phyloP scores from a whole-genome alignment of 1,140 invertebrate species.

The Agrilus planipennis region DNA sequence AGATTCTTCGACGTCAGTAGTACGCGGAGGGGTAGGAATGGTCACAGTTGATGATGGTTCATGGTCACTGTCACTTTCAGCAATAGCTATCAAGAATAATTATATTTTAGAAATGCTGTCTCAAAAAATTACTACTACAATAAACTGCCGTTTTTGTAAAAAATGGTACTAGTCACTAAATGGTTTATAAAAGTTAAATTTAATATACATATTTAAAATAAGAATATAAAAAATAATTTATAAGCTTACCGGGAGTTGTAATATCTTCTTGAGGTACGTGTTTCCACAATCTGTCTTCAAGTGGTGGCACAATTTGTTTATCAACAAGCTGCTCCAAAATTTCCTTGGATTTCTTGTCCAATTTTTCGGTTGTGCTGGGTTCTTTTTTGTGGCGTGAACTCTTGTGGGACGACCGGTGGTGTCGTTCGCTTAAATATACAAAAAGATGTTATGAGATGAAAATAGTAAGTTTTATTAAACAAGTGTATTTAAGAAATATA shows the following conservation, averaged over 20 bases:
- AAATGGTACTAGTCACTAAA: too few relatives aligned
- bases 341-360: constrained; percentile 32
- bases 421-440: constrained; percentile 8
- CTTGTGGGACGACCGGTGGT: constrained; percentile 30
- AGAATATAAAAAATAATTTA: too few relatives aligned
- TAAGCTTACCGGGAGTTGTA: too few relatives aligned
- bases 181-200: too few relatives aligned
- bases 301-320: constrained; percentile 32
- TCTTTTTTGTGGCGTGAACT: constrained; percentile 32
- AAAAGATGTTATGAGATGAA: too few relatives aligned
- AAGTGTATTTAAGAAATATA: too few relatives aligned
- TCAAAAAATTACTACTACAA: too few relatives aligned
- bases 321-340: constrained; percentile 32
- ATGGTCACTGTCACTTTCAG: constrained; percentile 46
- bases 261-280: constrained; percentile 36
- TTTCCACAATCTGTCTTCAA: constrained; percentile 31
- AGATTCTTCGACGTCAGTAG: constrained; percentile 21
- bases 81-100: too few relatives aligned
- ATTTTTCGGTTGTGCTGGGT: constrained; percentile 24
- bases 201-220: too few relatives aligned
- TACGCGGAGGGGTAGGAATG: constrained; percentile 33
- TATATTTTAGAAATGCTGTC: too few relatives aligned
- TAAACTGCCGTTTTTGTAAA: too few relatives aligned
- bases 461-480: too few relatives aligned
- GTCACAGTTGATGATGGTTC: constrained; percentile 47